Percentiles rank a stretch among this genome's conserved stretches.
phyloP scores from a whole-genome alignment of 2,113 vertebrate genomes.

The Girardinichthys multiradiatus region DNA sequence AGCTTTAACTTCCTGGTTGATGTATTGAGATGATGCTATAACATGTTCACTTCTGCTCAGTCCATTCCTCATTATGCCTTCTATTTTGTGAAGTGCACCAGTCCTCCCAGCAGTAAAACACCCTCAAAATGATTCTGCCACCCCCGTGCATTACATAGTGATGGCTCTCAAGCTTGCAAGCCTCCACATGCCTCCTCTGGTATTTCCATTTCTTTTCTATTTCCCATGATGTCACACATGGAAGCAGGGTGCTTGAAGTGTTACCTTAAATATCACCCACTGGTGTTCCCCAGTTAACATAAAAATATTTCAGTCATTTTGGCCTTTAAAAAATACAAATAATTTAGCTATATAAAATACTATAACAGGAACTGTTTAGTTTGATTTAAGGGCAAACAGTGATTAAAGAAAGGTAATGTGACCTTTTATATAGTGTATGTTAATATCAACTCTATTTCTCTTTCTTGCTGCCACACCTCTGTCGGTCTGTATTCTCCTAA shows the following conservation, averaged over 20 bases:
- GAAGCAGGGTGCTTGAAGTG: no score
- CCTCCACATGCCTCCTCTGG: no score
- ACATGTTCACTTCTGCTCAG: not conserved
- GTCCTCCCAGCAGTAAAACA: no score
- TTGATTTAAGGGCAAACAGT: not conserved
- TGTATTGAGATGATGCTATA: not conserved
- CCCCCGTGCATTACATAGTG: no score
- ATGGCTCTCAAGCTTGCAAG: no score
- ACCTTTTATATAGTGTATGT: not conserved
- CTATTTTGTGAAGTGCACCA: not conserved
- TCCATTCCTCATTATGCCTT: no score
- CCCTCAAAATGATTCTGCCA: no score
- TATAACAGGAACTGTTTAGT: not conserved
- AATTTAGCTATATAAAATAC: not conserved
- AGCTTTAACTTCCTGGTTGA: not conserved
- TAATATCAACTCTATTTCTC: conserved; percentile 8
- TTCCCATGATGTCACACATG: no score
- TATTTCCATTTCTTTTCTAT: no score
- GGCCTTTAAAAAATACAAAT: not conserved
- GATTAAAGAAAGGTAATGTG: not conserved
- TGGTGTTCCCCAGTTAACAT: no score
- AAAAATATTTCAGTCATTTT: not conserved
- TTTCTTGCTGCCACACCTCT: conserved; percentile 31
- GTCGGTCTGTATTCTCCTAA: conserved; percentile 41
- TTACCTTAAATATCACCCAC: no score